These are phyloP conservation scores for Baccha elongata DNA, from an alignment of 2,888 invertebrate genomes.

Conservation along the genomic window DNA sequence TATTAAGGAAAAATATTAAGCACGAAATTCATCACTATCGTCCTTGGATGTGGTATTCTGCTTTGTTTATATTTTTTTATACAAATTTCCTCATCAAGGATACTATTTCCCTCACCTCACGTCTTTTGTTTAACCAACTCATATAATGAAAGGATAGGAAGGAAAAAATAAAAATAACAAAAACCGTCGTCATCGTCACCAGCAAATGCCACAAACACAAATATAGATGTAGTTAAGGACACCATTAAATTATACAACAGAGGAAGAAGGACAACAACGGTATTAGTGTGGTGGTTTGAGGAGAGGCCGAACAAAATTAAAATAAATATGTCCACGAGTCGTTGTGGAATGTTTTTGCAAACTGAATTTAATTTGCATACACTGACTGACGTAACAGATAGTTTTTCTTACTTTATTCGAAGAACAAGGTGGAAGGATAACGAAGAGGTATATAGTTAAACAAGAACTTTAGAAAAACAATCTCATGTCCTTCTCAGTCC, in stretches of 20 bases:
- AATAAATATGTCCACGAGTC: constrained; percentile 50
- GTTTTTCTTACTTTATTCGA: constrained; percentile 24
- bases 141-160: constrained; percentile 10
- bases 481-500: constrained; percentile 28
- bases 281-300: not conserved
- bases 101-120: constrained; percentile 25
- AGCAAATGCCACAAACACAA: constrained; percentile 46
- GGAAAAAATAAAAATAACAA: constrained; percentile 9
- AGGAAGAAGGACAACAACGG: constrained; percentile 9
- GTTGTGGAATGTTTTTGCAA: constrained; percentile 52
- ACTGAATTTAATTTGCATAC: constrained; percentile 66
- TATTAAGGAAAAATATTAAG: constrained; percentile 33
- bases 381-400: constrained; percentile 46
- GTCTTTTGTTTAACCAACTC: constrained; percentile 40
- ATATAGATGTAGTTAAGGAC: constrained; percentile 13
- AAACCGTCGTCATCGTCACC: constrained; percentile 23
- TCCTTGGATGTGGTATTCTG: constrained; percentile 50
- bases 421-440: not conserved
- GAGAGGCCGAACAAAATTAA: constrained; percentile 38
- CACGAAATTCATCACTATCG: constrained; percentile 58
- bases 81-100: constrained; percentile 52
- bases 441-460: constrained; percentile 8
- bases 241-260: constrained; percentile 32
- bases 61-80: constrained; percentile 25
- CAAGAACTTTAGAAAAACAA: constrained; percentile 2